A percentile compares a stretch with the other conserved stretches of the same genome.
Evolutionary conservation across 2,797 vertebrate genomes (phyloP).

Genomic region (Notolepis coatsorum): DNA sequence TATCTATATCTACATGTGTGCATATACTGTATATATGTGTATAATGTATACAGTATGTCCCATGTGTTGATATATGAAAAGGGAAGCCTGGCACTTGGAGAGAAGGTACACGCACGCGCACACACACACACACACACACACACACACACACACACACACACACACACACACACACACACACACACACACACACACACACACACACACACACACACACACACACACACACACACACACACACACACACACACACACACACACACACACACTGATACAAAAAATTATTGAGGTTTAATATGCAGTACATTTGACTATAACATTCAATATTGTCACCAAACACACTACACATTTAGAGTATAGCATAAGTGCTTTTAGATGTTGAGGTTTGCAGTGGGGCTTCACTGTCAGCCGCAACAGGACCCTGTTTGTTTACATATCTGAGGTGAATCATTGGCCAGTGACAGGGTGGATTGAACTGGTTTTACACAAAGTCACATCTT

Average conservation of each 20-base stretch:
- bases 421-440: too few species aligned
- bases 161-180: background rate
- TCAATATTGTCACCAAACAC: too few species aligned
- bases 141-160: background rate
- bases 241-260: background rate
- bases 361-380: too few species aligned
- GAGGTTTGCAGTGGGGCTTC: too few species aligned
- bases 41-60: background rate
- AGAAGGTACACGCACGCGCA: conserved; percentile 55
- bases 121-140: background rate
- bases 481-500: too few species aligned
- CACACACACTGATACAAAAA: too few species aligned
- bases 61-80: conserved; percentile 49
- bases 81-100: conserved; percentile 62
- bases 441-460: too few species aligned
- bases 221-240: background rate
- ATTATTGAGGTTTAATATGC: background rate
- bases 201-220: background rate
- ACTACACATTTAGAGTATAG: too few species aligned
- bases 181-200: background rate
- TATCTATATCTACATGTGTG: conserved; percentile 5
- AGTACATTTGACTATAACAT: too few species aligned
- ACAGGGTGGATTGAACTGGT: too few species aligned
- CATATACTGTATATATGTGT: background rate
- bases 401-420: too few species aligned